Conservation (phyloP, 2,113 vertebrate species). For the Limnothrissa miodon region DNA sequence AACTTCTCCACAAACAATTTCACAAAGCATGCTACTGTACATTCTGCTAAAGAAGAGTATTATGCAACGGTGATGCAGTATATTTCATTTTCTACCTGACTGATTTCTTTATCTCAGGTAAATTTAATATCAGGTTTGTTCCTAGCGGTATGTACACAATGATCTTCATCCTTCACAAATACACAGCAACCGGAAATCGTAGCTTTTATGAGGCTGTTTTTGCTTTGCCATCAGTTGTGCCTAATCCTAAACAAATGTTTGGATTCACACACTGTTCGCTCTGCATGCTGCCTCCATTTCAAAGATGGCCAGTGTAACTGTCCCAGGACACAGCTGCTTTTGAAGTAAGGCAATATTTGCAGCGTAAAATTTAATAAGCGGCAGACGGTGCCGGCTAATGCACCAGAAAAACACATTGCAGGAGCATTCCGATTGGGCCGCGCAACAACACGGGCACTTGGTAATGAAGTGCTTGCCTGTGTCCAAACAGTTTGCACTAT, state of each 20-base stretch:
- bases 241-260: constrained; percentile 44
- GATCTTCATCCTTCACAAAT: not conserved
- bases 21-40: not conserved
- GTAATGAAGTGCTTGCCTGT: constrained; percentile 41
- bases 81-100: not conserved
- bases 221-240: not conserved
- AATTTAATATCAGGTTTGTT: not conserved
- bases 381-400: constrained; percentile 40
- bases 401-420: constrained; percentile 23
- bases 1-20: not conserved
- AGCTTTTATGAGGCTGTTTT: not conserved
- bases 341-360: constrained; percentile 45
- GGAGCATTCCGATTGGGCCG: constrained; percentile 13
- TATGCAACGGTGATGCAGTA: not conserved
- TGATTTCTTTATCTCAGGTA: not conserved
- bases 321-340: constrained; percentile 28
- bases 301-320: constrained; percentile 31
- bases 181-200: not conserved
- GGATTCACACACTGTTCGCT: constrained; percentile 13
- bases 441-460: constrained; percentile 6
- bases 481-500: constrained; percentile 43
- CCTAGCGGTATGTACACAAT: not conserved
- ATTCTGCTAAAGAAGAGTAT: not conserved
- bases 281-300: constrained; percentile 20
- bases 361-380: constrained; percentile 48